These are phyloP conservation scores for Hydrolagus affinis DNA, from an alignment of 2,113 vertebrate genomes.

Conservation along the genomic window DNA sequence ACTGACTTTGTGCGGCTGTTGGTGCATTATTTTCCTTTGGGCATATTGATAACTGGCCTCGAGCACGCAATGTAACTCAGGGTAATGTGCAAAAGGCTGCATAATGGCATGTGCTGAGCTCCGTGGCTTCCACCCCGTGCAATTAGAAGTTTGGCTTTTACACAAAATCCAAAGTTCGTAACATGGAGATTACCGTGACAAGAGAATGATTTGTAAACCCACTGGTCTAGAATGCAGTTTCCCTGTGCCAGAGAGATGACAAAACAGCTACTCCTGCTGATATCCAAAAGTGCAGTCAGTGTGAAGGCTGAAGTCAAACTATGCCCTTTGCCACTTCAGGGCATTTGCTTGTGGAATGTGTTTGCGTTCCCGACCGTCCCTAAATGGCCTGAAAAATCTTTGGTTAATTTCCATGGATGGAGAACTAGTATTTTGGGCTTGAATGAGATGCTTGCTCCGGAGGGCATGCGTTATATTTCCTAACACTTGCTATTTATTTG, in stretches of 20 bases:
- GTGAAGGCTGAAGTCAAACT: not conserved
- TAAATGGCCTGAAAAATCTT: not conserved
- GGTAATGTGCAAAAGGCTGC: not conserved
- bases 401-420: conserved; percentile 19
- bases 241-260: too few relatives aligned
- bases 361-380: too few relatives aligned
- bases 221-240: too few relatives aligned
- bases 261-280: not conserved
- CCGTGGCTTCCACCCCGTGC: not conserved
- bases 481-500: conserved; percentile 79
- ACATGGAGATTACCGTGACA: not conserved
- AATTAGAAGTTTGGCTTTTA: not conserved
- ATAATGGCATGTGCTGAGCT: not conserved
- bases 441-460: not conserved
- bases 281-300: not conserved
- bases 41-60: not conserved
- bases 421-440: not conserved
- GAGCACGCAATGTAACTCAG: not conserved
- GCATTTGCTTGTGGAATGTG: too few relatives aligned
- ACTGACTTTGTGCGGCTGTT: not conserved
- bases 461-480: conserved; percentile 40
- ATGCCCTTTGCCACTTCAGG: not conserved
- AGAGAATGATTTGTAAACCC: not conserved
- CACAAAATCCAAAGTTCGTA: not conserved
- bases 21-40: not conserved